phyloP scores from a whole-genome alignment of 2,888 invertebrate genomes.

The Portevinia maculata region DNA sequence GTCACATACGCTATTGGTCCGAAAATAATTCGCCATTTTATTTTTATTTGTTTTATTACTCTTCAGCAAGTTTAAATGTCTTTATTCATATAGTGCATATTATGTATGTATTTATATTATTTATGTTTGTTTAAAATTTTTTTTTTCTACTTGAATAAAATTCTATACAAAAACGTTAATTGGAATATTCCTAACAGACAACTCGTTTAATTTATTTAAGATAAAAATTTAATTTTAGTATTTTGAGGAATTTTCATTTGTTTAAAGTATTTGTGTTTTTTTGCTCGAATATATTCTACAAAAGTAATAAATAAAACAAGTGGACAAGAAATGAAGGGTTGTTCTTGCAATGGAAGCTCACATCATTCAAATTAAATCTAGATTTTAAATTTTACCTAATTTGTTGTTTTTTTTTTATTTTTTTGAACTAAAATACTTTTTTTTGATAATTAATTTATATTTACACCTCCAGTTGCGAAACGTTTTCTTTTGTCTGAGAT shows the following conservation, averaged over 20 bases:
- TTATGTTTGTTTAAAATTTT: conserved; percentile 36
- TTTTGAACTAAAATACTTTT: conserved; percentile 24
- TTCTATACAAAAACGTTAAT: conserved; percentile 72
- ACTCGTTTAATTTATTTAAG: conserved; percentile 56
- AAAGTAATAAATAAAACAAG: conserved; percentile 42
- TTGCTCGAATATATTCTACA: conserved; percentile 31
- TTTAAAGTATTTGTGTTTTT: not conserved
- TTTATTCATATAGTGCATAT: conserved; percentile 50
- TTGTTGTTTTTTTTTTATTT: conserved; percentile 6
- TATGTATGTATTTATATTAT: conserved; percentile 33
- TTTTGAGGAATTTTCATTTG: conserved; percentile 40
- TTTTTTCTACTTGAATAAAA: conserved; percentile 71
- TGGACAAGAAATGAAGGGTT: conserved; percentile 39
- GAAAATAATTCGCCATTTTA: conserved; percentile 69
- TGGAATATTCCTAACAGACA: conserved; percentile 72
- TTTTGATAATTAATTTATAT: conserved; percentile 23
- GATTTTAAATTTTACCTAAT: conserved; percentile 42
- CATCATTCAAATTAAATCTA: conserved; percentile 43
- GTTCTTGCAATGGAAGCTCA: conserved; percentile 71
- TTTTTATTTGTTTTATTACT: conserved; percentile 39
- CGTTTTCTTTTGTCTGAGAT: conserved; percentile 17
- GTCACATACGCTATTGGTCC: conserved; percentile 72
- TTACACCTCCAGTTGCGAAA: conserved; percentile 64
- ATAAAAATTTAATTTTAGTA: conserved; percentile 62
- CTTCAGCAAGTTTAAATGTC: conserved; percentile 53